Evolutionary conservation across 1,140 invertebrate species (phyloP), one percentile per base, ranked within the genome.

Genomic region (Scaptomyza hsui): DNA sequence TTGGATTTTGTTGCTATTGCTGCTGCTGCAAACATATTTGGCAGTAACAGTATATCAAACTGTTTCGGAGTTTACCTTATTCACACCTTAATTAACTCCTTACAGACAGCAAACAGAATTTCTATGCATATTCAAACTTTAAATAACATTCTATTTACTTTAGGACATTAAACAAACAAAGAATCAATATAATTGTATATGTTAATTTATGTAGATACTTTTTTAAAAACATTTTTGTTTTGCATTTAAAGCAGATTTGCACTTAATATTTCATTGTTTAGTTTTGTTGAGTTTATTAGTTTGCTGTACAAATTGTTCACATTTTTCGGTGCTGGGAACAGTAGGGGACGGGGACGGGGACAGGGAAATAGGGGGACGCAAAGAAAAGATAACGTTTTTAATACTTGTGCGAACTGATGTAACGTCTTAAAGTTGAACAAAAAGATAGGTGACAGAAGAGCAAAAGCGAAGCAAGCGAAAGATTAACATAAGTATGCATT

Each of bases 251-350:
- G 77, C 72, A 86, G 74, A 70, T 86, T 86, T 86, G 81, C 82
- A 86, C 81, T 86, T 86, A 70, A 68, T 82, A 75, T 75, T 86
- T 72, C 78, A 88, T 81, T 77, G 79, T 82, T 78, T 78, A 52
- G 60, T 70, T 55, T 59, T 65, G 61, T 64, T 67, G 55, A 78
- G 64, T 81, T 81, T 51, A 67, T 81, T 56, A 67, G 74, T 88
- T 88, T 86, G 81, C 81, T 86, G 81, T 86, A 86, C 81, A 86
- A 86, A 75, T 78, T 82, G 74, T 88, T 86, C 62, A 81, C 78
- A 77, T 75, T 49, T 68, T 63, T 85, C 49, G 77, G 81, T 85
- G 81, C 73, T 74, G 69, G 76, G 77, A 70, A 65, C 52, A 55
- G 21, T 37, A n/a, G 13, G 64, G 48, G 19, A 37, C 19, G 13